Base-by-base conservation (phyloP, 2,888 invertebrate genomes). In the Seira sanloemensis region DNA sequence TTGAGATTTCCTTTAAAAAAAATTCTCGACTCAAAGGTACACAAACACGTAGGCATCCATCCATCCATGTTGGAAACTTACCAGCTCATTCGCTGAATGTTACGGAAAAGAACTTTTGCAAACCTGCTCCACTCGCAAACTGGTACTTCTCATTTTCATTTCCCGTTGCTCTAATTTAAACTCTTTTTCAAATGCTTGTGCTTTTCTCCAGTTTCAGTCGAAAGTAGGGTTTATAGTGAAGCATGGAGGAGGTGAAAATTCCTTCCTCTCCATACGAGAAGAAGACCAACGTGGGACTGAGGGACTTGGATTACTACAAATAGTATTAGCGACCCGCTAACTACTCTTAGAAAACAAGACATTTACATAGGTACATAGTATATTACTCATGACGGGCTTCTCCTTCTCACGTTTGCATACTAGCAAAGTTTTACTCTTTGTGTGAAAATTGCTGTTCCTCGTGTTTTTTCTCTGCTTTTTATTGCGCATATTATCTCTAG, bases 251-350 rank as follows among this genome's bases (percentile, higher is more conserved):
- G 19, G n/a, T n/a, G n/a, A n/a, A 18, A 66, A 23, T 66, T 66
- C 25, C 66, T 2, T 66, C 66, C 16, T 18, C 66, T 7, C 5
- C 23, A 62, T 27, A 25, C n/a, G 19, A 21, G 26, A 25, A 23
- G 62, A 25, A 62, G 0, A 74, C 50, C n/a, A 26, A 26, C 67
- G 37, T 50, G 68, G 78, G 46, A 72, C 37, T 19, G 62, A 25
- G 71, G 75, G 75, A 81, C 62, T 75, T 66, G 76, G 76, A 75
- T 81, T 72, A 71, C 69, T 26, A 46, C 27, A 19, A 46, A 65
- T 71, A 66, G 76, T 58, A 76, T 76, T 77, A 54, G 50, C 50
- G 50, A 50, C 50, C 5, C 50, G 50, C 16, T 50, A 50, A 50
- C 50, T 50, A 50, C 5, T 50, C n/a, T 50, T 7, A n/a, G n/a